Percentiles rank a stretch among this genome's conserved stretches.
Evolutionary conservation across 2,113 vertebrate genomes (phyloP).

Genomic region (Eolophus roseicapilla): DNA sequence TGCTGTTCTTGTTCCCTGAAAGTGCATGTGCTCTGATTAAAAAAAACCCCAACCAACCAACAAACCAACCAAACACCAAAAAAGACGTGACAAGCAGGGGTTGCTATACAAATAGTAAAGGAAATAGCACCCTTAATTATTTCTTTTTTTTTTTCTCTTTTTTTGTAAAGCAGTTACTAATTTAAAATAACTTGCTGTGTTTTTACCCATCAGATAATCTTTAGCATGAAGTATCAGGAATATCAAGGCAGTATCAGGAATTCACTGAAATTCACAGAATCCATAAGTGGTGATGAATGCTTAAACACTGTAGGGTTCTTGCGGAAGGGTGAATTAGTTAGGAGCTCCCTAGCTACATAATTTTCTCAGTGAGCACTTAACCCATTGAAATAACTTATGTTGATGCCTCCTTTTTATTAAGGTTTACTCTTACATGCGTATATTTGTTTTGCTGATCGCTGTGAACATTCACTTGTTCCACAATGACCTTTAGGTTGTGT

Average conservation of each 20-base stretch:
- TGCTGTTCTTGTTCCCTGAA: neutral
- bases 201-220: neutral
- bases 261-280: neutral
- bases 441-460: neutral
- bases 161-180: neutral
- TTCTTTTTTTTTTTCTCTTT: neutral
- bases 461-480: neutral
- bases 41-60: neutral
- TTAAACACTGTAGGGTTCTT: neutral
- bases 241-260: neutral
- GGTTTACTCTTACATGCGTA: neutral
- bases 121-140: neutral
- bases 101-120: neutral
- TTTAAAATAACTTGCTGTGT: neutral
- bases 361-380: neutral
- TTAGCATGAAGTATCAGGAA: neutral
- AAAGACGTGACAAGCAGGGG: fast-evolving
- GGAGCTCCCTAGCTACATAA: neutral
- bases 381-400: neutral
- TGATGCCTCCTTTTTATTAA: neutral
- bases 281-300: neutral
- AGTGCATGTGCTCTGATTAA: neutral
- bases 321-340: neutral
- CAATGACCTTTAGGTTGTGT: neutral
- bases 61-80: neutral